Evolutionary conservation across 1,140 invertebrate species (phyloP).

Genomic region (Lepidurus couesii): DNA sequence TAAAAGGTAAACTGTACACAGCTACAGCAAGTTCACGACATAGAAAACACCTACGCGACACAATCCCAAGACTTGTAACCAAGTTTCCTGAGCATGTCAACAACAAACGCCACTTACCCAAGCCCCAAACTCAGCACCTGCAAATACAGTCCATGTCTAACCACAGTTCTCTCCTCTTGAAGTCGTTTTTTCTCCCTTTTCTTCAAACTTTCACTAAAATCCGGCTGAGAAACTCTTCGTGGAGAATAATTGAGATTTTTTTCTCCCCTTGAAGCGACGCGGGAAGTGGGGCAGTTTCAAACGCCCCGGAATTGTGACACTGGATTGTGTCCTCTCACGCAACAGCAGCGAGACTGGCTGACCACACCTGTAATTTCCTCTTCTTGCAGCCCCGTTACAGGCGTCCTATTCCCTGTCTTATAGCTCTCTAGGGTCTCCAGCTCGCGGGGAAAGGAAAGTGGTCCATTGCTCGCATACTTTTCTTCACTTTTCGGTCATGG

Average conservation of each 20-base stretch:
- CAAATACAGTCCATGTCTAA: too few species aligned
- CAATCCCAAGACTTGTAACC: background rate
- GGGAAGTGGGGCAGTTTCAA: background rate
- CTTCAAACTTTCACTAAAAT: too few species aligned
- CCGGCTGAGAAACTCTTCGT: too few species aligned
- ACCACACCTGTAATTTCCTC: constrained; percentile 16
- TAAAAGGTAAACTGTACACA: background rate
- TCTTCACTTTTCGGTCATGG: background rate
- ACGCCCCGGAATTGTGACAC: background rate
- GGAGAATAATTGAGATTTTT: background rate
- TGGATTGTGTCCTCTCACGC: constrained; percentile 9
- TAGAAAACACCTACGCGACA: background rate
- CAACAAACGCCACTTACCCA: background rate
- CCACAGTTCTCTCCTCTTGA: too few species aligned
- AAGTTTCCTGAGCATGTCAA: background rate
- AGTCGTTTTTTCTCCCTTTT: too few species aligned
- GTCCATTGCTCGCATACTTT: background rate
- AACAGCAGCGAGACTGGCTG: constrained; percentile 1
- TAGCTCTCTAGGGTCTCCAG: constrained; percentile 11
- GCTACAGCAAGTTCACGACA: background rate
- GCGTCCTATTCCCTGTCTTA: background rate
- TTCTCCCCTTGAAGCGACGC: background rate
- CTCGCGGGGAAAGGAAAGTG: constrained; percentile 7
- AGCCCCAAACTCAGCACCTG: background rate
- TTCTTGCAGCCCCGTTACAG: background rate